phyloP scores from a whole-genome alignment of 2,888 invertebrate genomes.

The Patella ulyssiponensis region DNA sequence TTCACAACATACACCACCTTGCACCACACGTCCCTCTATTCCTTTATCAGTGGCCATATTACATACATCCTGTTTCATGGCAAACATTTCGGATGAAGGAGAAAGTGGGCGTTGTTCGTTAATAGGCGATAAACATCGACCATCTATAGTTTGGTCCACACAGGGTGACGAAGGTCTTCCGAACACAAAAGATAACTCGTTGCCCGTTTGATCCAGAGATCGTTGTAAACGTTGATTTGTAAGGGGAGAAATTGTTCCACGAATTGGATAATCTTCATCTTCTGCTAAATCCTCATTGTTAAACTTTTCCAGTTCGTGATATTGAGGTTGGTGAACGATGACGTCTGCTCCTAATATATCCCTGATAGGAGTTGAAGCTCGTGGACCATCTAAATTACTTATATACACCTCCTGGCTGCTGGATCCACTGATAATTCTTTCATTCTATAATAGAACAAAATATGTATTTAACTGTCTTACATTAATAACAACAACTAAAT shows the following conservation, averaged over 20 bases:
- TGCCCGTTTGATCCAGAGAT: conserved; percentile 36
- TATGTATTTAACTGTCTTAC: not conserved
- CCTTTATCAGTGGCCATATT: conserved; percentile 24
- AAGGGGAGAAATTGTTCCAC: conserved; percentile 59
- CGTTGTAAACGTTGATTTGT: conserved; percentile 38
- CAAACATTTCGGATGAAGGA: conserved; percentile 30
- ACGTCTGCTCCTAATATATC: not conserved
- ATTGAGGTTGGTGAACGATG: too few species aligned
- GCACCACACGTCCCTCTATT: conserved; percentile 26
- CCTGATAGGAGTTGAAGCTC: not conserved
- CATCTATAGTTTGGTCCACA: conserved; percentile 12
- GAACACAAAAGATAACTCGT: conserved; percentile 60
- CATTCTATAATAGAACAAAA: not conserved
- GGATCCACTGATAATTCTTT: not conserved
- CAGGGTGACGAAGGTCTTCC: conserved; percentile 52
- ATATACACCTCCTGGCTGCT: not conserved
- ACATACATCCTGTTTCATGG: conserved; percentile 23
- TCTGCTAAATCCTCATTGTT: not conserved
- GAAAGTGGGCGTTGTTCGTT: conserved; percentile 27
- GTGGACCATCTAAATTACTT: not conserved
- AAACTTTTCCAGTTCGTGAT: not conserved
- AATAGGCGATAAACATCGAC: conserved; percentile 31
- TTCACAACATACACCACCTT: conserved; percentile 59
- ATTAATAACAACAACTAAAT: too few species aligned
- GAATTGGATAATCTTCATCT: conserved; percentile 56